These are phyloP conservation scores for Silurus aristotelis DNA, from an alignment of 2,797 vertebrate genomes.

Conservation along the genomic window DNA sequence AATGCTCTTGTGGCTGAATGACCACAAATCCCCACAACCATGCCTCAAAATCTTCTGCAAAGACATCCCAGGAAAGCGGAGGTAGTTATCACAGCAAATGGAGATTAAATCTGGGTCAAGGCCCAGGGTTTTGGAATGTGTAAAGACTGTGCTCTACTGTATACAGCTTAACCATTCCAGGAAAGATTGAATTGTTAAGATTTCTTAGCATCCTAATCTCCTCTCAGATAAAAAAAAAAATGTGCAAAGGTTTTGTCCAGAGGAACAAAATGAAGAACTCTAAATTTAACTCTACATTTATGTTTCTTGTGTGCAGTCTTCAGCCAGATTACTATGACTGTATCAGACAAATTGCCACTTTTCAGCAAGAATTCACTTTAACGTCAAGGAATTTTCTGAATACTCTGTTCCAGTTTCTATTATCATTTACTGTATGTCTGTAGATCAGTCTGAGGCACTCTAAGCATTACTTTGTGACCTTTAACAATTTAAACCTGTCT, in stretches of 20 bases:
- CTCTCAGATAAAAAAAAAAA: background rate
- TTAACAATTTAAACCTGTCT: slow-evolving; percentile 27
- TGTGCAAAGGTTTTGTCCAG: background rate
- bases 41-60: background rate
- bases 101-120: background rate
- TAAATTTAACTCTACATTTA: background rate
- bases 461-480: slow-evolving; percentile 27
- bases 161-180: background rate
- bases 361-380: background rate
- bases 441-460: background rate
- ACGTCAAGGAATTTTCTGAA: background rate
- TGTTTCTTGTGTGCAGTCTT: background rate
- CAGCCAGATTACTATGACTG: background rate
- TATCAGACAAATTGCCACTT: background rate
- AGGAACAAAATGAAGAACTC: background rate
- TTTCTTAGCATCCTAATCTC: background rate
- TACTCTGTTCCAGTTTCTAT: background rate
- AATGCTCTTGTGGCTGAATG: background rate
- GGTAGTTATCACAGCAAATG: background rate
- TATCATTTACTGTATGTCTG: background rate
- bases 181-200: background rate
- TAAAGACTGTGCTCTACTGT: background rate
- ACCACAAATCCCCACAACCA: background rate
- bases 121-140: background rate
- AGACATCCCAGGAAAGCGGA: background rate